These are phyloP conservation scores for Caenorhabditis inopinata DNA, from an alignment of 1,140 invertebrate species.

Conservation along the genomic window DNA sequence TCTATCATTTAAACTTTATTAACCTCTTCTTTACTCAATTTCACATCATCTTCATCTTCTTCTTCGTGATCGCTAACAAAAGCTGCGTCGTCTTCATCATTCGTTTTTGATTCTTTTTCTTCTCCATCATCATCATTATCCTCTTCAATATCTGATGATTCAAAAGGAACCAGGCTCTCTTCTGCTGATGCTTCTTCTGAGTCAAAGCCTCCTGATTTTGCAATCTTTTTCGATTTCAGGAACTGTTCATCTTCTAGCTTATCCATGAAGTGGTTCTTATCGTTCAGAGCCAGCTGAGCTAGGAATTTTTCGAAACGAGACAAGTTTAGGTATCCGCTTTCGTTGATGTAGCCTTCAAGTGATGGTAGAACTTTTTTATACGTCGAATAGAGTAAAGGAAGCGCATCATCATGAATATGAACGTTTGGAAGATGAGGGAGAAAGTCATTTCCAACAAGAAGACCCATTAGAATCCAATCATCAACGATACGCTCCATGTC, in stretches of 20 bases:
- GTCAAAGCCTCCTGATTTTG: constrained; percentile 51
- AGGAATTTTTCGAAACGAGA: constrained; percentile 83
- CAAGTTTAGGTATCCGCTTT: constrained; percentile 81
- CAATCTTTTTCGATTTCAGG: constrained; percentile 76
- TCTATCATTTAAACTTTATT: neutral
- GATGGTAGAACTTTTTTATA: constrained; percentile 84
- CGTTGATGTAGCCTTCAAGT: constrained; percentile 89
- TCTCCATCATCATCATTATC: constrained; percentile 58
- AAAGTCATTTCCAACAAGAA: constrained; percentile 98
- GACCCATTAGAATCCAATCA: constrained; percentile 99
- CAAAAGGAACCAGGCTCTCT: constrained; percentile 36
- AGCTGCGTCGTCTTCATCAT: constrained; percentile 1
- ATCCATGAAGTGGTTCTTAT: constrained; percentile 82
- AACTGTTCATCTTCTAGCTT: constrained; percentile 81
- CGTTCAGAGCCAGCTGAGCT: constrained; percentile 76
- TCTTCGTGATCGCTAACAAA: constrained; percentile 41
- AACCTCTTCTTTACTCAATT: neutral
- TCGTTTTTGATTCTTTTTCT: constrained; percentile 57
- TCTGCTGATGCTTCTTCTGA: neutral
- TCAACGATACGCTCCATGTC: constrained; percentile 79
- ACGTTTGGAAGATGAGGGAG: constrained; percentile 92
- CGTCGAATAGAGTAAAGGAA: constrained; percentile 81
- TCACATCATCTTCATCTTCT: constrained; percentile 36
- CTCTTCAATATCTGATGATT: constrained; percentile 54
- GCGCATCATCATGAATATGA: constrained; percentile 84